These are phyloP conservation scores for Ceraclea dissimilis DNA, from an alignment of 2,888 invertebrate genomes.

Conservation along the genomic window DNA sequence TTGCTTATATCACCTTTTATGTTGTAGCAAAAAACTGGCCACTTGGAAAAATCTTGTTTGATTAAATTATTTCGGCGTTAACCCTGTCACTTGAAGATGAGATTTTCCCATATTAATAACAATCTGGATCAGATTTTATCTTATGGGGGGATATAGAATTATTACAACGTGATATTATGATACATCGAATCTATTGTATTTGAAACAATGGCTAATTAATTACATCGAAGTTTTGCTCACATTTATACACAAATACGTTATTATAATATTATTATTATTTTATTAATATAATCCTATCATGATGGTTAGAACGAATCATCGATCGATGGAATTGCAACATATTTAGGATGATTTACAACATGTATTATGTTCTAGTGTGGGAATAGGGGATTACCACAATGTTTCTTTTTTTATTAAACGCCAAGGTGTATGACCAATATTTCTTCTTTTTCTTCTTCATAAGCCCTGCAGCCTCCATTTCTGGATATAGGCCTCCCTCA, in stretches of 20 bases:
- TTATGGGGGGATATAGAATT: not conserved
- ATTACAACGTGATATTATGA: not conserved
- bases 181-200: not conserved
- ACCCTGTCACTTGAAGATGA: not conserved
- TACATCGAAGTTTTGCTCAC: not conserved
- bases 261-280: too few relatives aligned
- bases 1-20: too few relatives aligned
- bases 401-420: too few relatives aligned
- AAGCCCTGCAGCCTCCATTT: too few relatives aligned
- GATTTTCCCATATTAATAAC: not conserved
- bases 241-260: not conserved
- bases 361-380: not conserved
- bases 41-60: too few relatives aligned
- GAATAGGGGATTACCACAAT: not conserved
- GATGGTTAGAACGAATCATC: not conserved
- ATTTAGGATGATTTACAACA: not conserved
- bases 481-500: too few relatives aligned
- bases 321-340: not conserved
- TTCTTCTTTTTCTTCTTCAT: too few relatives aligned
- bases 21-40: too few relatives aligned
- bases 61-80: too few relatives aligned
- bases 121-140: slow-evolving; percentile 1
- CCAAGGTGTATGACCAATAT: too few relatives aligned
- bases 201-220: not conserved
- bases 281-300: too few relatives aligned